A percentile compares a stretch with the other conserved stretches of the same genome.
These are phyloP conservation scores for Atopsyche davidsoni DNA, from an alignment of 1,140 invertebrate genomes.

Conservation along the genomic window DNA sequence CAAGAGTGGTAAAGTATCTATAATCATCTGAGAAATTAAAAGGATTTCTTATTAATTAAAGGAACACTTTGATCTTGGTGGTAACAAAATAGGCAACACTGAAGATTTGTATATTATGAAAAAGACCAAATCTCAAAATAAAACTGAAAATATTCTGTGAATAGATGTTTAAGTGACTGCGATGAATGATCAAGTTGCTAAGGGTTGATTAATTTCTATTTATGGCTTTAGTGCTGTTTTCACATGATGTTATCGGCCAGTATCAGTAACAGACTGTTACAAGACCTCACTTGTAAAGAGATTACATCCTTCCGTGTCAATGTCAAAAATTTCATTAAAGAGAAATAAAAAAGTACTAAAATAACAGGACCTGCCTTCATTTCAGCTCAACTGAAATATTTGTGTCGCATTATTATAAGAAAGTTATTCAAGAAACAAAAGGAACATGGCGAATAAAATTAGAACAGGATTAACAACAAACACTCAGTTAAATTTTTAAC, in stretches of 20 bases:
- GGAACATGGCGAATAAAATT: constrained; percentile 26
- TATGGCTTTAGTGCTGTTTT: too few species aligned
- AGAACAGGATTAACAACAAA: constrained; percentile 29
- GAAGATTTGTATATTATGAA: constrained; percentile 4
- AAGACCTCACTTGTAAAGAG: constrained; percentile 13
- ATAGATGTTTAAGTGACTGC: background rate
- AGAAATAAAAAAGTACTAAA: constrained; percentile 24
- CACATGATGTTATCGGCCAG: background rate
- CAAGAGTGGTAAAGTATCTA: too few species aligned
- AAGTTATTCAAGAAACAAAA: constrained; percentile 22
- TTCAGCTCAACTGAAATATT: constrained; percentile 31
- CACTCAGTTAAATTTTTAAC: constrained; percentile 27
- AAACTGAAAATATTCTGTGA: background rate
- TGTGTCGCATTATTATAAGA: constrained; percentile 3
- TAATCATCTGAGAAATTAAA: constrained; percentile 22
- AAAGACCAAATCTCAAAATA: background rate
- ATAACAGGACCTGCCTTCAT: constrained; percentile 30
- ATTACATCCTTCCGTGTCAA: constrained; percentile 26
- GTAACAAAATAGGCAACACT: constrained; percentile 24
- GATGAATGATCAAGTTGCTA: background rate
- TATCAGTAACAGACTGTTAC: background rate
- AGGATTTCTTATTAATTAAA: constrained; percentile 28
- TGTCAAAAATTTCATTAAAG: constrained; percentile 15
- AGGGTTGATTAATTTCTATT: too few species aligned
- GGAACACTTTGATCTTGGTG: constrained; percentile 30